Evolutionary conservation across 2,888 invertebrate species (phyloP), one percentile per base, ranked within the genome.

Genomic region (Perdita meconis): DNA sequence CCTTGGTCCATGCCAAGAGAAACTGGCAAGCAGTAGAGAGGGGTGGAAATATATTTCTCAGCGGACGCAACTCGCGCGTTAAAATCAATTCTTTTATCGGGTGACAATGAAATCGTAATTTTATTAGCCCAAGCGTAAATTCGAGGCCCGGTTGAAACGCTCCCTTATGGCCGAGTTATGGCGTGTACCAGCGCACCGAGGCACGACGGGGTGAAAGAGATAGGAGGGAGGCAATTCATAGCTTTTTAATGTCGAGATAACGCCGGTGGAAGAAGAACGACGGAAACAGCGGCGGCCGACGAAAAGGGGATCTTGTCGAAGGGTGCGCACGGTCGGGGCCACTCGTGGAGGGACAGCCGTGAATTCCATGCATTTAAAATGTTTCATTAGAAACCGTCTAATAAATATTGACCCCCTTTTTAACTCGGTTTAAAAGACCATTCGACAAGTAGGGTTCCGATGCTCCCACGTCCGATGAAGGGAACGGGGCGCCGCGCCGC

Each of bases 291-390:
- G 53, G 19, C 24, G 4, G 2, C n/a, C 22, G 3, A 36, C 24
- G 36, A 34, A 57, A 61, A 47, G 66, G 66, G 55, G 30, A 55
- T 42, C 69, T n/a, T n/a, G 68, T 2, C n/a, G 36, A 60, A 59
- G 60, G 72, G 72, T 57, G 77, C 66, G 73, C 64, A 60, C 34
- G 61, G 50, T 57, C 47, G 38, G 30, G 53, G 59, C 50, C 47
- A 40, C 38, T 34, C 38, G 68, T 44, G 69, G 60, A 59, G 82
- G 84, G 82, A 83, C 79, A 84, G 78, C 83, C 84, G n/a, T 82
- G 86, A 86, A 87, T 89, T 88, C 84, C 87, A 90, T 91, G 90
- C 90, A 91, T 91, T 90, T 89, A 90, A 91, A 90, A 90, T 89
- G 90, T 91, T 91, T 88, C 90, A 91, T 90, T 91, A 90, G 90